Conservation (phyloP, 2,797 vertebrate genomes). For the Mormyrus proboscirostris region DNA sequence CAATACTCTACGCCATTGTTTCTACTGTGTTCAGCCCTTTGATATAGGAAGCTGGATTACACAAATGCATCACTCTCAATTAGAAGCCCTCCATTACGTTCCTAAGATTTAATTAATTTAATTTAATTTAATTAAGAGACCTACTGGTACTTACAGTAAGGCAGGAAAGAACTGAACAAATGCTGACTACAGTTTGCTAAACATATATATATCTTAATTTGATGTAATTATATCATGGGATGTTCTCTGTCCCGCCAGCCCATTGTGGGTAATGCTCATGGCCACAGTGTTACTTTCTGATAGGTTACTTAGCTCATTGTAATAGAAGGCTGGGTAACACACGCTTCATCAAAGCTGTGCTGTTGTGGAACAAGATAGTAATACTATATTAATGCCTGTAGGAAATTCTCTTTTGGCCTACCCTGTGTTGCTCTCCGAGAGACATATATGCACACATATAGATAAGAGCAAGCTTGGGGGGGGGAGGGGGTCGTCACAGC, state of each 20-base stretch:
- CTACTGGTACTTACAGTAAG: slow-evolving; percentile 2
- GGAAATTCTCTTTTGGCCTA: neutral
- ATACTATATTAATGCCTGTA: neutral
- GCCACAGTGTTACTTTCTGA: neutral
- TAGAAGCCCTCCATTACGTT: neutral
- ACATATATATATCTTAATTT: neutral
- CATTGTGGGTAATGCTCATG: neutral
- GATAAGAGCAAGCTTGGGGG: neutral
- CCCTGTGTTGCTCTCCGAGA: neutral
- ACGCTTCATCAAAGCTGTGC: neutral
- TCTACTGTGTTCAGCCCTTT: neutral
- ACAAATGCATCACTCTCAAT: slow-evolving; percentile 1
- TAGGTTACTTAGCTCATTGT: neutral
- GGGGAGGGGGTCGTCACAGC: neutral
- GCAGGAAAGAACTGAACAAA: slow-evolving; percentile 3
- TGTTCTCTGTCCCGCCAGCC: neutral
- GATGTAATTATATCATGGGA: neutral
- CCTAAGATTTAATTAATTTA: neutral
- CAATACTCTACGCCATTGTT: neutral
- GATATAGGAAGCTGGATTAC: neutral
- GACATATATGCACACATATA: neutral
- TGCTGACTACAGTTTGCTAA: neutral
- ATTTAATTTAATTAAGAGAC: slow-evolving; percentile 6
- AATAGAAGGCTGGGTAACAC: neutral
- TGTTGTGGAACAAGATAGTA: neutral